A percentile compares a stretch with the other conserved stretches of the same genome.
These are phyloP conservation scores for Scylla paramamosain DNA, from an alignment of 1,140 invertebrate species.

Conservation along the genomic window DNA sequence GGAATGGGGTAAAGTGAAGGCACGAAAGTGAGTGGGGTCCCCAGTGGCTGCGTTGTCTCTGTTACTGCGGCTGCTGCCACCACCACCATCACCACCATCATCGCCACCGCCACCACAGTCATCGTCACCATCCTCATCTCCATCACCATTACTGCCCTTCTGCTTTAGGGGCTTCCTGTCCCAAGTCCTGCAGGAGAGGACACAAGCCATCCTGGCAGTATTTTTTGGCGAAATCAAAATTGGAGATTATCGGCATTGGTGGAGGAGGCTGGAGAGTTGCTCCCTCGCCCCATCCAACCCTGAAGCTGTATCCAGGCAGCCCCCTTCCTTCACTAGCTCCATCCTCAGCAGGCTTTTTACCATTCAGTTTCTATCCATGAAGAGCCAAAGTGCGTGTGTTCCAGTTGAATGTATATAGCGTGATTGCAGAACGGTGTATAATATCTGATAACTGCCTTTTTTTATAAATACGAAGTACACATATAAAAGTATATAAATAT, in stretches of 20 bases:
- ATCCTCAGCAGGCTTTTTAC: slow-evolving; percentile 56
- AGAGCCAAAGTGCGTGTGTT: slow-evolving; percentile 70
- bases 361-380: slow-evolving; percentile 60
- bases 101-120: not conserved
- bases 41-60: slow-evolving; percentile 70
- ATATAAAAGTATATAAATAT: slow-evolving; percentile 64
- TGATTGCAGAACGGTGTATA: slow-evolving; percentile 75
- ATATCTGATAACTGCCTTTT: slow-evolving; percentile 68
- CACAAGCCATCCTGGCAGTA: slow-evolving; percentile 31
- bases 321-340: slow-evolving; percentile 69
- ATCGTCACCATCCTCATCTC: slow-evolving; percentile 25
- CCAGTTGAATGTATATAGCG: slow-evolving; percentile 68
- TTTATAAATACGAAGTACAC: slow-evolving; percentile 72
- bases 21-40: slow-evolving; percentile 65
- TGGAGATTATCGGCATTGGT: slow-evolving; percentile 62
- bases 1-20: slow-evolving; percentile 73
- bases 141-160: slow-evolving; percentile 37
- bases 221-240: slow-evolving; percentile 70
- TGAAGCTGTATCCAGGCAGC: slow-evolving; percentile 38
- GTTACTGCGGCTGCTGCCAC: slow-evolving; percentile 54
- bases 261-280: slow-evolving; percentile 46
- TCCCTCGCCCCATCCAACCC: not conserved
- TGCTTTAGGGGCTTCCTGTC: slow-evolving; percentile 54
- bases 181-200: slow-evolving; percentile 56
- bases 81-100: not conserved